Percentiles rank a stretch among this genome's conserved stretches.
Evolutionary conservation across 2,113 vertebrate genomes (phyloP).

Genomic region (human): GRCh38 chr6:15397001-15397500

Average conservation of each 20-base stretch:
- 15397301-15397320: neutral
- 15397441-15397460: neutral
- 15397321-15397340: neutral
- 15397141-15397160: conserved; percentile 38
- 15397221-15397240: neutral
- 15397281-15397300: neutral
- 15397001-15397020: neutral
- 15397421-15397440: neutral
- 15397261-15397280: neutral
- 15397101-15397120: conserved; percentile 58
- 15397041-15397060: conserved; percentile 59
- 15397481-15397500: too few relatives aligned
- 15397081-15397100: conserved; percentile 53
- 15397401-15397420: neutral
- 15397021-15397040: conserved; percentile 55
- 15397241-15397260: neutral
- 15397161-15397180: neutral
- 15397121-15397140: conserved; percentile 35
- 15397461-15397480: neutral
- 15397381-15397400: neutral
- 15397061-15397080: neutral
- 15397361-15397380: too few relatives aligned
- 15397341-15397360: neutral
- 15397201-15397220: conserved; percentile 11
- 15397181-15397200: conserved; percentile 33